Percentiles rank a stretch among this genome's conserved stretches.
Conservation (phyloP, 2,888 invertebrate species). For the Sinodicranocentrus sp. region DNA sequence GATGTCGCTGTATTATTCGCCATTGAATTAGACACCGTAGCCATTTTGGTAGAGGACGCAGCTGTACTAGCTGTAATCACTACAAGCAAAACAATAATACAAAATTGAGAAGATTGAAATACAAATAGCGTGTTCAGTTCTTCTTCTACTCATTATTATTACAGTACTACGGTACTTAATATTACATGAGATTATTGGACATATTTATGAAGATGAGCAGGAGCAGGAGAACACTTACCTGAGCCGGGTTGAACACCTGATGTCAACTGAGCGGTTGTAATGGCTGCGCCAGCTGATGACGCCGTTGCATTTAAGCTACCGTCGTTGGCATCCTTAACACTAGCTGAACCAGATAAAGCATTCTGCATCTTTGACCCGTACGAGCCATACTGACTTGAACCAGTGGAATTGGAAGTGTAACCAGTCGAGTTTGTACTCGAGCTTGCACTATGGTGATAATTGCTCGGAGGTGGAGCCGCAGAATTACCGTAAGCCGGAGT, state of each 20-base stretch:
- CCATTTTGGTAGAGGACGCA: slow-evolving; percentile 73
- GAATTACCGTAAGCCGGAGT: slow-evolving; percentile 56
- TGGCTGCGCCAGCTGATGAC: slow-evolving; percentile 68
- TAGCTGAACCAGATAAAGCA: slow-evolving; percentile 55
- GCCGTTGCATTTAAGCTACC: slow-evolving; percentile 69
- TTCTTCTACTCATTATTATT: too few species aligned
- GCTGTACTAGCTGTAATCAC: slow-evolving; percentile 70
- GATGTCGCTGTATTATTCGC: slow-evolving; percentile 70
- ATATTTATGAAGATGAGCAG: too few species aligned
- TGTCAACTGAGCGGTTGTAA: slow-evolving; percentile 73
- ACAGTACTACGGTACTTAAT: too few species aligned
- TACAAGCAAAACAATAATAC: slow-evolving; percentile 37
- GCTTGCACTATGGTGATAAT: slow-evolving; percentile 70
- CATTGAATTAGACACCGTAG: slow-evolving; percentile 71
- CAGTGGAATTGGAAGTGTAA: slow-evolving; percentile 69
- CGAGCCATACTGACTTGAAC: slow-evolving; percentile 72
- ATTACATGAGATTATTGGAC: too few species aligned
- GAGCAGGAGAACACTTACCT: too few species aligned
- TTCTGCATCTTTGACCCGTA: slow-evolving; percentile 72
- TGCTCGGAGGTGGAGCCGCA: slow-evolving; percentile 63
- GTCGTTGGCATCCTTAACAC: slow-evolving; percentile 72
- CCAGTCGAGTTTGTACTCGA: slow-evolving; percentile 61
- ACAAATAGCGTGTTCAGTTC: too few species aligned
- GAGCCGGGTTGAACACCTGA: slow-evolving; percentile 72
- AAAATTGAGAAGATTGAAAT: too few species aligned